A percentile compares a stretch with the other conserved stretches of the same genome.
Evolutionary conservation across 2,888 invertebrate genomes (phyloP).

Genomic region (Acleris emargana): DNA sequence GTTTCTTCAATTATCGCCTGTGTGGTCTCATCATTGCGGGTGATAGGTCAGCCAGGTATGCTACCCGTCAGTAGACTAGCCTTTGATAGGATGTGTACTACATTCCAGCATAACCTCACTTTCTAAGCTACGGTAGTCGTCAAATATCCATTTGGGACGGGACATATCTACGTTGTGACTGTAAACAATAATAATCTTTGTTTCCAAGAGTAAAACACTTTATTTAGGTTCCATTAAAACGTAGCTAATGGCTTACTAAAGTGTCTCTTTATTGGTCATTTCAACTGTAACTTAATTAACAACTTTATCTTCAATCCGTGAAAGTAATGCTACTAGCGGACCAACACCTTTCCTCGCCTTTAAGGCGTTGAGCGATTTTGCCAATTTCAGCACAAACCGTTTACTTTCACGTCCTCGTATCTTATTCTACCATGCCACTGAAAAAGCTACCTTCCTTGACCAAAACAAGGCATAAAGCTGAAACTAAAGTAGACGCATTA

Average conservation of each 20-base stretch:
- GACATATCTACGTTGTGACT: not conserved
- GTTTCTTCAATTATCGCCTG: conserved; percentile 21
- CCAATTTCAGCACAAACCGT: conserved; percentile 27
- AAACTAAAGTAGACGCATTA: no score
- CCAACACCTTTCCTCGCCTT: conserved; percentile 51
- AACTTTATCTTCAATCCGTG: conserved; percentile 53
- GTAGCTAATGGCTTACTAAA: conserved; percentile 37
- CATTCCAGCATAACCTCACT: conserved; percentile 47
- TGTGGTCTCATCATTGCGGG: conserved; percentile 4
- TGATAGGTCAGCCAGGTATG: conserved; percentile 14
- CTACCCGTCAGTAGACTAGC: conserved; percentile 6
- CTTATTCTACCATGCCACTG: no score
- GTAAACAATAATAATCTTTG: no score
- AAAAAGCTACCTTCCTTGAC: no score
- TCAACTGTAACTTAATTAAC: conserved; percentile 43
- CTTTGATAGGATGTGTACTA: not conserved
- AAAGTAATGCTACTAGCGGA: conserved; percentile 53
- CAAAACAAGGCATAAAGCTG: no score
- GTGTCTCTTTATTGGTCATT: conserved; percentile 50
- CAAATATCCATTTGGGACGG: not conserved
- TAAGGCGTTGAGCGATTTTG: conserved; percentile 52
- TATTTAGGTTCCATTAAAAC: conserved; percentile 23
- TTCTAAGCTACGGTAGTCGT: conserved; percentile 50
- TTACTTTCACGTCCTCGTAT: no score
- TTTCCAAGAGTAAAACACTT: not conserved